Evolutionary conservation across 2,888 invertebrate genomes (phyloP).

Genomic region (Agrotis exclamationis): DNA sequence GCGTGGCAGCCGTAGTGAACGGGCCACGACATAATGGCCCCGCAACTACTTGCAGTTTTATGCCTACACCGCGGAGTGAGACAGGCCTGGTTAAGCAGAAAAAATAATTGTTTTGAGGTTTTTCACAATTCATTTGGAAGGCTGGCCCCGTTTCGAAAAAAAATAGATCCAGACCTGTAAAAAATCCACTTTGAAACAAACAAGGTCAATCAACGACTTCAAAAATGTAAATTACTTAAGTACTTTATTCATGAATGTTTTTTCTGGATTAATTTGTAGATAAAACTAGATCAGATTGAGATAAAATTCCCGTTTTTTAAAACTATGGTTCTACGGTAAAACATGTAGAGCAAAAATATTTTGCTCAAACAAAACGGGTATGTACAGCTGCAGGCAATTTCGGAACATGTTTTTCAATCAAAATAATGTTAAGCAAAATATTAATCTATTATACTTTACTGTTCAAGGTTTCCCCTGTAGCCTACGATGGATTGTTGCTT

Average conservation of each 20-base stretch:
- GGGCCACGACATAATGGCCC: too few relatives aligned
- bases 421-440: background rate
- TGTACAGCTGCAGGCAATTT: slow-evolving; percentile 27
- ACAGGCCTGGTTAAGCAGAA: too few relatives aligned
- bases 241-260: slow-evolving; percentile 35
- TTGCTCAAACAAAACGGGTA: background rate
- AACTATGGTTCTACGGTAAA: slow-evolving; percentile 23
- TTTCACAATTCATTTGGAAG: too few relatives aligned
- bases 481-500: slow-evolving; percentile 16
- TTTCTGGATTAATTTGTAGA: slow-evolving; percentile 37
- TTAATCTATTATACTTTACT: background rate
- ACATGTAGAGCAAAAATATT: slow-evolving; percentile 6
- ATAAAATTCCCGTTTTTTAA: slow-evolving; percentile 28
- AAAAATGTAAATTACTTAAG: slow-evolving; percentile 21
- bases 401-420: slow-evolving; percentile 11
- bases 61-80: too few relatives aligned
- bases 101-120: too few relatives aligned
- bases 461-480: background rate
- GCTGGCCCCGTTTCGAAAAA: too few relatives aligned
- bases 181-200: slow-evolving; percentile 1
- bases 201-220: slow-evolving; percentile 2
- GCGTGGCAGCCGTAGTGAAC: too few relatives aligned
- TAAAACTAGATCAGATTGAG: slow-evolving; percentile 26
- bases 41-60: too few relatives aligned
- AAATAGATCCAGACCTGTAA: too few relatives aligned